Percentiles rank a stretch among this genome's conserved stretches.
phyloP scores from a whole-genome alignment of 2,888 invertebrate species.

The Bembecia ichneumoniformis region DNA sequence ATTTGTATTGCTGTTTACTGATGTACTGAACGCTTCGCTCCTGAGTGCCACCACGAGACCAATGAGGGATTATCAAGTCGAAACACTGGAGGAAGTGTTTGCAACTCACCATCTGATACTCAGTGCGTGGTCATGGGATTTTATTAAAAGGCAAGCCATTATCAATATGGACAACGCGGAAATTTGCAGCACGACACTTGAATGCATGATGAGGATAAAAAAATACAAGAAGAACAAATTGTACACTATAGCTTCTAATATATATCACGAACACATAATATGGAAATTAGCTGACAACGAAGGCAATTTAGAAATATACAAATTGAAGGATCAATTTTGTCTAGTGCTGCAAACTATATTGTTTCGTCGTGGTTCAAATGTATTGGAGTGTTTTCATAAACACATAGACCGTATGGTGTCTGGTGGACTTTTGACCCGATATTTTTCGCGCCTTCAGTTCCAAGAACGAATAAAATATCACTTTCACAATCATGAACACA shows the following conservation, averaged over 20 bases:
- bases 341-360: conserved; percentile 17
- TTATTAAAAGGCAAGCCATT: not conserved
- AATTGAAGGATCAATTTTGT: conserved; percentile 14
- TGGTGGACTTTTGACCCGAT: conserved; percentile 17
- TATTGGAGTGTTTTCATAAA: conserved; percentile 10
- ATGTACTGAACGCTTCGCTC: conserved; percentile 22
- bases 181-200: conserved; percentile 14
- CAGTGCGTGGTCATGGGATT: conserved; percentile 1
- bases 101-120: conserved; percentile 8
- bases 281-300: conserved; percentile 17
- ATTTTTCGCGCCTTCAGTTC: conserved; percentile 8
- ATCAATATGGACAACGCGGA: not conserved
- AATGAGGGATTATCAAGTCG: conserved; percentile 17
- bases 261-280: conserved; percentile 11
- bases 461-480: conserved; percentile 17
- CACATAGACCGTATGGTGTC: conserved; percentile 6
- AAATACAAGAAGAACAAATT: conserved; percentile 6
- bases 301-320: conserved; percentile 16
- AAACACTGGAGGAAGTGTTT: conserved; percentile 11
- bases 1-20: conserved; percentile 22
- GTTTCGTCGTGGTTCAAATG: conserved; percentile 26
- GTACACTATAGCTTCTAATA: conserved; percentile 18
- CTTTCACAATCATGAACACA: not conserved
- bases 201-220: conserved; percentile 20
- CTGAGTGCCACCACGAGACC: conserved; percentile 22